Evolutionary conservation across 1,140 invertebrate species (phyloP).

Genomic region (Listronotus bonariensis): DNA sequence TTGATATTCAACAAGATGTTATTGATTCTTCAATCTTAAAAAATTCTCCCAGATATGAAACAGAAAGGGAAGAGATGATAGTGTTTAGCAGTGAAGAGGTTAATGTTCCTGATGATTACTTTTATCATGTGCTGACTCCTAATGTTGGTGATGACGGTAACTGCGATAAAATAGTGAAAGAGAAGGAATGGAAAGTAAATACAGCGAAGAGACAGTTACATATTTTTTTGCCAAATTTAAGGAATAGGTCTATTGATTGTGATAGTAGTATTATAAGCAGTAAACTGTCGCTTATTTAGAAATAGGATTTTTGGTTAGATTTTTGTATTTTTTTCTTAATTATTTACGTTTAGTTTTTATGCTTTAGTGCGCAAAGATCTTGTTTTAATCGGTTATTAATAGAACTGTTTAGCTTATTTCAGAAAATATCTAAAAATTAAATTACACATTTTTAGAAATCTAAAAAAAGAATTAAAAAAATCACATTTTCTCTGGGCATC

Average conservation of each 20-base stretch:
- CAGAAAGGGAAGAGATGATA: constrained; percentile 12
- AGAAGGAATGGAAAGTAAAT: constrained; percentile 4
- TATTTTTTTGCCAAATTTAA: constrained; percentile 69
- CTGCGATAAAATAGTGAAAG: constrained; percentile 1
- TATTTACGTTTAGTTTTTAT: too few species aligned
- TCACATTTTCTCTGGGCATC: too few species aligned
- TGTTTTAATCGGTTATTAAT: too few species aligned
- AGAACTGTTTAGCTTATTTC: too few species aligned
- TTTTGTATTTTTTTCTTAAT: too few species aligned
- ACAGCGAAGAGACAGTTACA: constrained; percentile 63
- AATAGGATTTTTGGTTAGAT: too few species aligned
- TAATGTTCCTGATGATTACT: constrained; percentile 3
- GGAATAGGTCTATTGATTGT: constrained; percentile 53
- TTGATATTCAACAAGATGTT: neutral
- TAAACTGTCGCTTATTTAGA: constrained; percentile 16
- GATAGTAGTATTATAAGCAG: constrained; percentile 42
- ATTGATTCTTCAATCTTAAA: constrained; percentile 21
- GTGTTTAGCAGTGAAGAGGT: constrained; percentile 22
- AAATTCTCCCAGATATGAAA: constrained; percentile 9
- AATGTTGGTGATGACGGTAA: constrained; percentile 1
- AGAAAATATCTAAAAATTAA: too few species aligned
- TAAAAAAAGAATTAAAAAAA: too few species aligned
- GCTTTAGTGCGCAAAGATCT: too few species aligned
- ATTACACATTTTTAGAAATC: too few species aligned
- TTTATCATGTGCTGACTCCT: constrained; percentile 26